Evolutionary conservation across 2,797 vertebrate species (phyloP).

Genomic region (Parambassis ranga): DNA sequence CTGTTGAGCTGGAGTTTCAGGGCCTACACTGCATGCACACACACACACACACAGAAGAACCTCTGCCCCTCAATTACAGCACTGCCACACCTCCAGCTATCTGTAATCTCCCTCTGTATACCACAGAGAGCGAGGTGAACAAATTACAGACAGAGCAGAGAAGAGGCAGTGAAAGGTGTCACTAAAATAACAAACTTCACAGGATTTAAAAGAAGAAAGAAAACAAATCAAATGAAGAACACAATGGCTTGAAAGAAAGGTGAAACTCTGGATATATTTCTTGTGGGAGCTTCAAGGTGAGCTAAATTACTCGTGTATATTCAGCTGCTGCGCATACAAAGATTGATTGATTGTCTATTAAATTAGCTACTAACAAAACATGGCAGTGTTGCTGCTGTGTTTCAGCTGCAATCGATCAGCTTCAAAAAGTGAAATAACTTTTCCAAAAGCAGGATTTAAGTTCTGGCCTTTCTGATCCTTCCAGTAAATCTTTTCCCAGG

Average conservation of each 20-base stretch:
- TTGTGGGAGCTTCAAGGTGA: slow-evolving; percentile 64
- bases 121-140: slow-evolving; percentile 27
- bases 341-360: slow-evolving; percentile 55
- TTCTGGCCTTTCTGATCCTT: slow-evolving; percentile 40
- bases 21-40: background rate
- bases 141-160: slow-evolving; percentile 38
- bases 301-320: slow-evolving; percentile 45
- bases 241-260: slow-evolving; percentile 48
- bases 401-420: slow-evolving; percentile 41
- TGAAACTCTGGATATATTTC: slow-evolving; percentile 39
- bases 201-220: slow-evolving; percentile 24
- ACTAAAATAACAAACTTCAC: slow-evolving; percentile 38
- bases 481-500: slow-evolving; percentile 42
- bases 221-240: slow-evolving; percentile 18
- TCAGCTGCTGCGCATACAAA: slow-evolving; percentile 14
- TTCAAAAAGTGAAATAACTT: slow-evolving; percentile 51
- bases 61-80: slow-evolving; percentile 55
- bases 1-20: slow-evolving; percentile 59
- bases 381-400: slow-evolving; percentile 6
- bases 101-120: slow-evolving; percentile 59
- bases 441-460: slow-evolving; percentile 48
- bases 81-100: slow-evolving; percentile 57
- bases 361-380: slow-evolving; percentile 52
- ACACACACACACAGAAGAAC: slow-evolving; percentile 22
- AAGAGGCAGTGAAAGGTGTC: slow-evolving; percentile 41